Base-by-base conservation (phyloP, 2,888 invertebrate species). In the Caprella mutica region DNA sequence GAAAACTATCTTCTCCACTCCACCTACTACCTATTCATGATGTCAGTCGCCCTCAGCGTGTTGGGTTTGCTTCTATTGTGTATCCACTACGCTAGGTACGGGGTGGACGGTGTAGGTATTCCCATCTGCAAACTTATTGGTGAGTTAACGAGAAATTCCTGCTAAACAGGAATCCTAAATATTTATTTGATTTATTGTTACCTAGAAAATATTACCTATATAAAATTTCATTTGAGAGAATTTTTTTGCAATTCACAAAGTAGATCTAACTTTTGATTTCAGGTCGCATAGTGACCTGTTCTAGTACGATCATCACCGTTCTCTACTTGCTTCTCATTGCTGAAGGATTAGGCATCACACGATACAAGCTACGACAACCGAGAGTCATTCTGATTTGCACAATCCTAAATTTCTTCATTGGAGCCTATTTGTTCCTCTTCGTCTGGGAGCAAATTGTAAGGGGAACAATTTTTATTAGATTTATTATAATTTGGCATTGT, bases 321-420 rank as follows among this genome's bases (percentile, higher is more conserved):
- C 74, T 90, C 0, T 75, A 92, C 14, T 75, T 93, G 53, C 76
- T 93, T 1, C 74, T 93, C 5, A 75, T 93, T 72, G 90, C 85
- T 0, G 90, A 92, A 70, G 93, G 93, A 0, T 93, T 84, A 71
- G 92, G 91, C 0, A 84, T 93, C 27, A 93, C 92, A 0, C 78
- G 91, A 51, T 91, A 87, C 0, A 76, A 86, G 0, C 76, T 93
- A 21, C 81, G 85, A 52, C 74, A 81, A 0, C 76, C 77, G 12
- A 84, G 86, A 64, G 81, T 83, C 0, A 79, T 87, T 44, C 86
- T 85, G 72, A 74, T 93, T 50, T 82, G 85, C 0, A 74, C 85
- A 2, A 91, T 92, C 72, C 83, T 88, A 78, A 83, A 84, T 65
- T 69, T 82, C 6, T 91, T 86, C 68, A 74, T 81, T 1, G 76